Evolutionary conservation across 37 sponge, comb jelly and placozoan species (phyloP).

Genomic region (Tethya wilhelma): DNA sequence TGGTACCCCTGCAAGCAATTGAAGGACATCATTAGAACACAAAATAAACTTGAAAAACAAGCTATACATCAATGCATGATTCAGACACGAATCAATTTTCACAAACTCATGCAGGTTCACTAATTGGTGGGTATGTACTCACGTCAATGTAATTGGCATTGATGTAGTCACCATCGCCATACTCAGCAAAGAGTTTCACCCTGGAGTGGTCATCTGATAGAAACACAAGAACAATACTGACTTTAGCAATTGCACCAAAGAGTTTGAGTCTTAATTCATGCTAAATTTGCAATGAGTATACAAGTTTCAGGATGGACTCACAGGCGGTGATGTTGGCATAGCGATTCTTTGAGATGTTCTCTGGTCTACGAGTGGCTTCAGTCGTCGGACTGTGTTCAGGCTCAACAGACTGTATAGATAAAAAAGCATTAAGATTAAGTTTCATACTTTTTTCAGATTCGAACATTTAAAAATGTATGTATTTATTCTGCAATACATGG

Average conservation of each 20-base stretch:
- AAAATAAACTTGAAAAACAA: not conserved
- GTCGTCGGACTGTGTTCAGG: constrained; percentile 66
- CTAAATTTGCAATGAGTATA: constrained; percentile 7
- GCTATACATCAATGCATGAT: not conserved
- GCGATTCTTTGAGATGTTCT: constrained; percentile 79
- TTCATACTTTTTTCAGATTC: not conserved
- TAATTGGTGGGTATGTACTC: not conserved
- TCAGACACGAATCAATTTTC: not conserved
- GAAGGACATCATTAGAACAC: not conserved
- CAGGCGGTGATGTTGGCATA: constrained; percentile 87
- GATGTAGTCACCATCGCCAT: constrained; percentile 85
- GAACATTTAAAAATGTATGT: not conserved
- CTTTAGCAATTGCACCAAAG: not conserved
- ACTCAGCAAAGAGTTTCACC: constrained; percentile 72
- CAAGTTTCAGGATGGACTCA: constrained; percentile 39
- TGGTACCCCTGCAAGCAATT: constrained; percentile 66
- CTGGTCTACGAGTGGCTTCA: constrained; percentile 52
- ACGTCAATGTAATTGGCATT: constrained; percentile 94
- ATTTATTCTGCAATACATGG: too few relatives aligned
- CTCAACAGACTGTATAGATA: constrained; percentile 78
- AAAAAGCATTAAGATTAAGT: not conserved
- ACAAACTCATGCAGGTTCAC: not conserved
- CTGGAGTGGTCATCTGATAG: constrained; percentile 87
- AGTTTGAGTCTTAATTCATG: not conserved
- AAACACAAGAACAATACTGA: not conserved